Evolutionary conservation across 1,140 invertebrate species (phyloP).

Genomic region (Sarcophaga bullata): DNA sequence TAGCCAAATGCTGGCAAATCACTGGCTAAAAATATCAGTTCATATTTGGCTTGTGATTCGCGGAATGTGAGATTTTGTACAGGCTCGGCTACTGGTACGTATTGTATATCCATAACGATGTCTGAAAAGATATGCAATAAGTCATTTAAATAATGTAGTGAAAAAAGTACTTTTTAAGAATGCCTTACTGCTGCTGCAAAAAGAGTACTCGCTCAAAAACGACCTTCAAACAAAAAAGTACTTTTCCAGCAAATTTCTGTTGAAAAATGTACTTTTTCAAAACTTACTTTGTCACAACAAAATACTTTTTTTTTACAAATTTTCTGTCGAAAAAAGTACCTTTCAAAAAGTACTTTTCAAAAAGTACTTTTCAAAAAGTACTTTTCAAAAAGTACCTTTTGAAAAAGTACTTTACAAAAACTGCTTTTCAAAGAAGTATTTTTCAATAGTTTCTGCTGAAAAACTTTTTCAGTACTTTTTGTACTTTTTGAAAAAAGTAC

Average conservation of each 20-base stretch:
- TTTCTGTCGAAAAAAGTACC: no score
- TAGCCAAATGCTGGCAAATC: conserved; percentile 75
- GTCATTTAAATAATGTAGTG: not conserved
- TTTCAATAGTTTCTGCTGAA: no score
- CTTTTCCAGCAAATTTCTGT: no score
- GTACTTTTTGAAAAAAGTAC: no score
- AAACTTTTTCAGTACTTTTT: no score
- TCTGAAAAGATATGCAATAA: conserved; percentile 35
- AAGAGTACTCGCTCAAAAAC: not conserved
- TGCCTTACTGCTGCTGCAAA: not conserved
- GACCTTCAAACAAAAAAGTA: not conserved
- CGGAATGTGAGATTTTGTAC: conserved; percentile 74
- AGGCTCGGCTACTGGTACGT: conserved; percentile 72
- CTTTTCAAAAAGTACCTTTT: no score
- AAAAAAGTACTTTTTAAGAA: not conserved
- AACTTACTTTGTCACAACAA: no score
- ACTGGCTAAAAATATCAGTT: conserved; percentile 74
- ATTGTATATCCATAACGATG: conserved; percentile 66
- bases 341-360: not conserved
- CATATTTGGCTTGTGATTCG: conserved; percentile 70
- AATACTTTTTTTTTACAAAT: no score
- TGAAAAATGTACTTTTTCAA: no score
- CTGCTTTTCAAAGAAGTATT: no score
- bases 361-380: no score
- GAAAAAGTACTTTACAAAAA: no score